A percentile compares a stretch with the other conserved stretches of the same genome.
These are phyloP conservation scores for Danaus plexippus DNA, from an alignment of 1,140 invertebrate species.

Conservation along the genomic window DNA sequence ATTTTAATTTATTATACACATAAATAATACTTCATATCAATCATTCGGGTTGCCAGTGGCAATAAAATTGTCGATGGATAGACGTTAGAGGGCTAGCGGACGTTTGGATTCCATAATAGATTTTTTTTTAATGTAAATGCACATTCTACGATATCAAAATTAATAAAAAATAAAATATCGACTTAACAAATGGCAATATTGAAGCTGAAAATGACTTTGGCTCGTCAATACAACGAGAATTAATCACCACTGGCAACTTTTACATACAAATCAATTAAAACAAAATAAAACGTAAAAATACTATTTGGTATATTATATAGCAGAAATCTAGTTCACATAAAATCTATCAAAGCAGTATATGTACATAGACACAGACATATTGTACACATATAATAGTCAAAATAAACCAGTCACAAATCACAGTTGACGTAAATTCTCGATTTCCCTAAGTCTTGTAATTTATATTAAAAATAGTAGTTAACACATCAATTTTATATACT, in stretches of 20 bases:
- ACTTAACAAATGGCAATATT: too few species aligned
- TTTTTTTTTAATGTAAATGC: too few species aligned
- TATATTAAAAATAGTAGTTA: constrained; percentile 56
- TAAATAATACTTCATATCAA: constrained; percentile 64
- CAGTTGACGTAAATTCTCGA: constrained; percentile 70
- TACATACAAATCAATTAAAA: constrained; percentile 58
- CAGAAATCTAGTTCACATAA: constrained; percentile 65
- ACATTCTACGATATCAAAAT: too few species aligned
- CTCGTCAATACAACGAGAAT: constrained; percentile 19
- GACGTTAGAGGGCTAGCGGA: not conserved
- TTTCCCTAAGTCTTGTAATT: constrained; percentile 69
- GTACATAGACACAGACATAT: constrained; percentile 57
- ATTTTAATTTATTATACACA: constrained; percentile 61
- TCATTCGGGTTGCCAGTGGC: constrained; percentile 33
- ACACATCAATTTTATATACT: constrained; percentile 52
- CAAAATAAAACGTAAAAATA: constrained; percentile 69
- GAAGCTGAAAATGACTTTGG: too few species aligned
- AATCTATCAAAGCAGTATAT: constrained; percentile 64
- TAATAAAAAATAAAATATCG: too few species aligned
- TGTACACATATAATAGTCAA: constrained; percentile 66
- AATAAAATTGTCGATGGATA: constrained; percentile 19
- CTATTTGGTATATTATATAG: constrained; percentile 70
- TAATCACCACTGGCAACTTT: constrained; percentile 27
- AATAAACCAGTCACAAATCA: constrained; percentile 71
- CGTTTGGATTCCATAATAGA: too few species aligned